Evolutionary conservation across 1,140 invertebrate genomes (phyloP), one percentile per base, ranked within the genome.

Genomic region (Drosophila sproati): DNA sequence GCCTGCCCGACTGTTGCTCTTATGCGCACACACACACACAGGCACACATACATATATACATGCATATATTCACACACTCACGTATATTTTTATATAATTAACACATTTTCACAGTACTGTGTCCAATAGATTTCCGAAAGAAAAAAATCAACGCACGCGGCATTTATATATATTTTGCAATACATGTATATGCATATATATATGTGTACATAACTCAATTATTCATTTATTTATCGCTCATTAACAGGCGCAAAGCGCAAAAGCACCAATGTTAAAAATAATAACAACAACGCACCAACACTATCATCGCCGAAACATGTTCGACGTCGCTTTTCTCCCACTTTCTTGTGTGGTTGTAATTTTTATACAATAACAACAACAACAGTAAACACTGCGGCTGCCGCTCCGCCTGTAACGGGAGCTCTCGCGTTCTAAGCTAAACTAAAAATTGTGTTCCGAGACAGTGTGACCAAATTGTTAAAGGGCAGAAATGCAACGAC

Each of bases 141-240:
- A 41, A 41, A 41, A 41, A 41, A n/a, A 54, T 20, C 20, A 66
- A 59, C 34, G 54, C 59, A 62, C 67, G 67, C 72, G 72, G 67
- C 71, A 78, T 69, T 78, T 87, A 73, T 72, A 67, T 73, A 64
- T 47, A 54, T 62, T 54, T 73, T 70, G 41, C 63, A 43, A 43
- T 60, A 52, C 41, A 50, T 73, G 43, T 68, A 43, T 76, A 43
- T 54, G 60, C 20, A 43, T 60, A 52, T 47, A 45, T 73, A 51
- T 68, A 43, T 76, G 50, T 54, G 60, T 50, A 70, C 73, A 80
- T 88, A 89, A 88, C 89, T 88, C 77, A 88, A 88, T 88, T 89
- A 88, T 88, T 89, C 80, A 88, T 82, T 87, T 90, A 85, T 88
- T 88, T 88, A 88, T 88, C 85, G 78, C 78, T 80, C 83, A 88